Evolutionary conservation across 2,888 invertebrate genomes (phyloP).

Genomic region (Lampropteryx suffumata): DNA sequence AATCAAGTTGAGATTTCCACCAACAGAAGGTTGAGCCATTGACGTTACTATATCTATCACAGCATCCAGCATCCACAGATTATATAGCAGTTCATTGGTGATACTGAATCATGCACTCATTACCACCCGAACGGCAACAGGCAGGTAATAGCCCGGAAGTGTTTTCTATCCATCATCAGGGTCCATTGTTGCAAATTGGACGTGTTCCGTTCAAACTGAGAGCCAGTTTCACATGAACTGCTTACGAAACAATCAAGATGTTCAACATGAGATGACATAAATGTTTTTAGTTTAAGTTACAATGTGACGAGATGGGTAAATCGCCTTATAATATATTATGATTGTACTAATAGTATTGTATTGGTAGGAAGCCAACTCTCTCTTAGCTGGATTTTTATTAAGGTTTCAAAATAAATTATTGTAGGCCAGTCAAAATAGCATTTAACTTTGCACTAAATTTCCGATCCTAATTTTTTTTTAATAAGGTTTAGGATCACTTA

Average conservation of each 20-base stretch:
- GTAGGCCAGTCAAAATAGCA: no score
- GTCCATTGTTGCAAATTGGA: conserved; percentile 32
- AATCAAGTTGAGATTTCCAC: no score
- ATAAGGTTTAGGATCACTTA: no score
- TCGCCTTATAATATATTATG: no score
- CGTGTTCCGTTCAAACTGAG: conserved; percentile 19
- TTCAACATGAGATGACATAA: background rate
- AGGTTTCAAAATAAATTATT: no score
- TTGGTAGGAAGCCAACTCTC: no score
- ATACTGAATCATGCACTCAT: conserved; percentile 32
- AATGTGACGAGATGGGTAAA: no score
- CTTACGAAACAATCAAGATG: conserved; percentile 13
- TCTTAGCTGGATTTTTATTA: no score
- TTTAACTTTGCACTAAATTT: no score
- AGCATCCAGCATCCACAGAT: conserved; percentile 4
- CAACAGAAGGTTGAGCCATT: background rate
- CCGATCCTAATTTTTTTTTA: no score
- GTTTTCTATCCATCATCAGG: conserved; percentile 26
- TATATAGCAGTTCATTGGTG: background rate
- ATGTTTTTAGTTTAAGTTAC: no score
- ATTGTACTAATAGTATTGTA: no score
- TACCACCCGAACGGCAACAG: conserved; percentile 24
- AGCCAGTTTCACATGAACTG: conserved; percentile 13
- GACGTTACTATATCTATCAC: conserved; percentile 7
- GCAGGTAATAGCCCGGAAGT: conserved; percentile 31